Conservation (phyloP, 2,113 vertebrate species). For the Hippocampus guttulatus region DNA sequence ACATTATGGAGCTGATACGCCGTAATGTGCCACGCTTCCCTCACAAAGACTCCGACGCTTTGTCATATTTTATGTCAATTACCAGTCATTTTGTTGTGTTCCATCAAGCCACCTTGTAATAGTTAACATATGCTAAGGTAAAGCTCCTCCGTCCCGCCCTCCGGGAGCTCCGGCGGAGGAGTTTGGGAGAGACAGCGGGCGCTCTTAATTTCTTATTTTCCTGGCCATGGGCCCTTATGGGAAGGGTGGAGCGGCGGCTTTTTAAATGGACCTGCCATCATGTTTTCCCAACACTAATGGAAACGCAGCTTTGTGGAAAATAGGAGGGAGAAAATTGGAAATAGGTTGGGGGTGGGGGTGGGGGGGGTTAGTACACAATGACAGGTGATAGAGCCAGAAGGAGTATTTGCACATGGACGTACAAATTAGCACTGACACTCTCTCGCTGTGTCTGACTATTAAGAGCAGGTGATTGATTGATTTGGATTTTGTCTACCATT, state of each 20-base stretch:
- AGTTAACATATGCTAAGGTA: slow-evolving; percentile 98
- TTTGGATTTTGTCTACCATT: slow-evolving; percentile 56
- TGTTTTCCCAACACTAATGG: slow-evolving; percentile 98
- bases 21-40: slow-evolving; percentile 95
- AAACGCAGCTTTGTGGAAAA: slow-evolving; percentile 98
- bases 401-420: slow-evolving; percentile 78
- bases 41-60: slow-evolving; percentile 98
- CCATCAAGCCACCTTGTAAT: slow-evolving; percentile 98
- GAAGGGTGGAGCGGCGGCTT: slow-evolving; percentile 85
- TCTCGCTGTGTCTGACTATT: slow-evolving; percentile 76
- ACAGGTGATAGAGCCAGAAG: slow-evolving; percentile 75
- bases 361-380: slow-evolving; percentile 67
- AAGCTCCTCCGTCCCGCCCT: slow-evolving; percentile 86
- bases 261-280: slow-evolving; percentile 98
- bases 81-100: slow-evolving; percentile 97
- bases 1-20: slow-evolving; percentile 96
- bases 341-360: slow-evolving; percentile 29
- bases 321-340: slow-evolving; percentile 79
- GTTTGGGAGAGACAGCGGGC: slow-evolving; percentile 75
- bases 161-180: slow-evolving; percentile 78
- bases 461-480: slow-evolving; percentile 77
- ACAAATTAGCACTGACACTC: slow-evolving; percentile 92
- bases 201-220: slow-evolving; percentile 95
- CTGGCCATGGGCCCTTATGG: slow-evolving; percentile 83
- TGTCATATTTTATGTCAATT: slow-evolving; percentile 99